Base-by-base conservation (phyloP, 2,797 vertebrate genomes). In the Chloroceryle inda region DNA sequence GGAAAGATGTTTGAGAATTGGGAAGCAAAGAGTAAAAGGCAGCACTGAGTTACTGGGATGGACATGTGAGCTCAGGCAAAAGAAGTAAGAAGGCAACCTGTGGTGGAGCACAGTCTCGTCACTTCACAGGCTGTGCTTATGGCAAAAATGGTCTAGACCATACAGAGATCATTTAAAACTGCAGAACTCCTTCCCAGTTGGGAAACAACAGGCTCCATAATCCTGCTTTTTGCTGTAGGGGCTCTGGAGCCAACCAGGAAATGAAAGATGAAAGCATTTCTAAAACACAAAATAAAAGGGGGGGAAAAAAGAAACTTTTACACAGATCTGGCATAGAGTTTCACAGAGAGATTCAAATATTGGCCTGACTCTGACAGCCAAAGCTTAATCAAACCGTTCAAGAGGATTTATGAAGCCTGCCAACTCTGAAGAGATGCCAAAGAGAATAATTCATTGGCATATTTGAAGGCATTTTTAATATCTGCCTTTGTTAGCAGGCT, bases 401-500 rank as follows among this genome's bases (percentile, higher is more conserved):
- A 95, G 68, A 72, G 83, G 94, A 96, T 95, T 95, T 95, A 89
- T 26, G 50, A 45, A 88, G 62, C 61, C 29, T 68, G 88, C 88
- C 80, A 91, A 50, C 80, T 92, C 93, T 85, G 93, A 94, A 93
- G 64, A 76, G 67, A 80, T 72, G 95, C 85, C 95, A 96, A 94
- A 55, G 19, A 76, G 85, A 93, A 62, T 87, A 79, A 95, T 85
- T 90, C 90, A 88, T 42, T 53, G 40, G 88, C 77, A 68, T 85
- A 92, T 93, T 64, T 85, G 88, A 95, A 95, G 80, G 56, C 59
- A 90, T 53, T 95, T 95, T 90, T 94, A 95, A 90, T 92, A 97
- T 88, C 83, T 94, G 85, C 79, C 56, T 94, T 90, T 90, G 85
- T 80, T 82, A 96, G 58, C 29, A 78, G 44, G 74, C 83, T 94